phyloP scores from a whole-genome alignment of 2,888 invertebrate genomes.

The Callinectes sapidus region DNA sequence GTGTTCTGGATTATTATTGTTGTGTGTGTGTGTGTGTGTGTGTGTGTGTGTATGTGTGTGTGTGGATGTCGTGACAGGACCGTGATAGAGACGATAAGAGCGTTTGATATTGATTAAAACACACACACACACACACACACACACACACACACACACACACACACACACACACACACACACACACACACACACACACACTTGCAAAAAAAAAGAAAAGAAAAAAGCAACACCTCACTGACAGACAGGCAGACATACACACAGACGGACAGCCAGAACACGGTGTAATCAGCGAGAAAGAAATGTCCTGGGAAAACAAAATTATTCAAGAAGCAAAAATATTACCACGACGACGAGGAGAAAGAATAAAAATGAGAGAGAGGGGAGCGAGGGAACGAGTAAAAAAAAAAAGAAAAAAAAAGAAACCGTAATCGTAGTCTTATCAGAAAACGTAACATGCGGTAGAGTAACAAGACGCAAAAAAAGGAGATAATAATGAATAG shows the following conservation, averaged over 20 bases:
- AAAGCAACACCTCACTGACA: no score
- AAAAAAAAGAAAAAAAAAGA: background rate
- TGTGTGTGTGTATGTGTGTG: background rate
- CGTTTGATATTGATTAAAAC: slow-evolving; percentile 8
- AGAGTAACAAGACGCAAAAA: background rate
- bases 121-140: background rate
- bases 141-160: slow-evolving; percentile 1
- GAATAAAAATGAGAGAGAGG: background rate
- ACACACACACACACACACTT: no score
- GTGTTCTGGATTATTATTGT: background rate
- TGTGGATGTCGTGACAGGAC: background rate
- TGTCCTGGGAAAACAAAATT: background rate
- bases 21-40: background rate
- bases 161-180: background rate
- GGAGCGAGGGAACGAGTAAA: background rate
- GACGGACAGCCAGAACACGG: background rate
- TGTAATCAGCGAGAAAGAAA: background rate
- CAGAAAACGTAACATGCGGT: background rate
- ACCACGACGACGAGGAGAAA: background rate
- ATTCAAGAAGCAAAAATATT: background rate
- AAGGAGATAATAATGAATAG: slow-evolving; percentile 9
- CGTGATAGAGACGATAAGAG: slow-evolving; percentile 10
- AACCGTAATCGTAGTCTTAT: background rate
- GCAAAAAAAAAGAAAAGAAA: no score
- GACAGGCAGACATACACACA: background rate